Base-by-base conservation (phyloP, 2,113 vertebrate genomes). In the Panthera leo region DNA sequence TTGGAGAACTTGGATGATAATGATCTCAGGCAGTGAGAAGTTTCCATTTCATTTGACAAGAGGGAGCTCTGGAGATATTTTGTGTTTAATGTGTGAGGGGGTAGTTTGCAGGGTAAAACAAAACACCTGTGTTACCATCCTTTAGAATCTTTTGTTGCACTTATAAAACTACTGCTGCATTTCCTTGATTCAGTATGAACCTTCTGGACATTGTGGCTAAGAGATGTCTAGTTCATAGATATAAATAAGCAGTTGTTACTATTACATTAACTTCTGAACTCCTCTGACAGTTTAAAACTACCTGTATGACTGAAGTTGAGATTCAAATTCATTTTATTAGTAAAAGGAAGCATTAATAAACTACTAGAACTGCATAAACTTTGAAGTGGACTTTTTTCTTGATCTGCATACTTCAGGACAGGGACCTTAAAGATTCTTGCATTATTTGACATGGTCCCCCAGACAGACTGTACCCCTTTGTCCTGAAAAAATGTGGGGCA, bases 401-500 rank as follows among this genome's bases (percentile, higher is more conserved):
- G 12, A 61, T 71, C 45, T 91, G 0, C 7, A 39, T 67, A 63
- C 88, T 97, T 92, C 61, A 85, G 8, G n/a, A 80, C 4, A 55
- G 39, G 36, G 1, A 76, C 23, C 34, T 71, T n/a, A 63, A 73
- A 45, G 12, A 4, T 58, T 89, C 31, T 71, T 21, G 19, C 7
- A n/a, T 84, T 80, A n/a, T 91, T 61, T 91, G 6, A 71, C 13
- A 0, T 4, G 16, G 4, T 63, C 92, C 21, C 39, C n/a, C 42
- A 85, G 21, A 70, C 11, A 79, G 39, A 83, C 39, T 70, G 14
- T 45, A 53, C 2, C 18, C 7, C 29, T 97, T 80, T 90, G n/a
- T 89, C 83, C 85, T 93, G 53, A 88, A 94, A 94, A 94, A 92
- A n/a, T 42, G 4, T 70, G 5, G 5, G 48, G 15, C 89, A 96